Evolutionary conservation across 2,888 invertebrate species (phyloP), one percentile per base, ranked within the genome.

Genomic region (Bembecia ichneumoniformis): DNA sequence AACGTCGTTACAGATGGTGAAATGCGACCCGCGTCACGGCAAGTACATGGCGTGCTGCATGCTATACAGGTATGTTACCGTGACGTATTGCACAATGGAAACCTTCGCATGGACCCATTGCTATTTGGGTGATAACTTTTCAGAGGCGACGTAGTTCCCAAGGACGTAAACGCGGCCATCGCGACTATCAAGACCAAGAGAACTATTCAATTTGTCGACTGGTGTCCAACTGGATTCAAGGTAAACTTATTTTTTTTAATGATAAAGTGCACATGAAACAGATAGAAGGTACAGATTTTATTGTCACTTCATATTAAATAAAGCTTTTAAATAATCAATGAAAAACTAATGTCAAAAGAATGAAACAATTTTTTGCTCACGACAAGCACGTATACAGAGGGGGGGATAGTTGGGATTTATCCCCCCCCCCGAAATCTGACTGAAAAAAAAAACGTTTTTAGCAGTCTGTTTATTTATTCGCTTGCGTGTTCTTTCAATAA

Each of bases 41-140:
- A 95, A 95, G 77, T 97, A 97, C 83, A 92, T 97, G 96, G 96
- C 97, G 13, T 96, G 96, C 80, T 97, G 97, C 69, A 95, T 97
- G 93, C 86, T 97, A 68, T 97, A 96, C 89, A 87, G 90, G 89
- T 89, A 40, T 28, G 28, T 28, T 9, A 9, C 28, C 28, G 28
- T 28, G 7, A 28, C 9, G 9, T 28, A n/a, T 34, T 40, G 15
- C 47, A 35, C 36, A 46, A 52, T 51, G 17, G 46, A 65, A 63
- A 28, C 7, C 20, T 28, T 28, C n/a, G n/a, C 5, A 28, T 28
- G 20, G 5, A 20, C 20, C 20, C 20, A 20, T 20, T 20, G 1
- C 9, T 28, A 28, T 28, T 28, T 2, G 28, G 7, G 20, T 36
- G 20, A 20, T 34, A 15, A 17, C n/a, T 46, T 17, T 45, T 55